Percentiles rank a stretch among this genome's conserved stretches.
These are phyloP conservation scores for Congeria kusceri DNA, from an alignment of 2,888 invertebrate species.

Conservation along the genomic window DNA sequence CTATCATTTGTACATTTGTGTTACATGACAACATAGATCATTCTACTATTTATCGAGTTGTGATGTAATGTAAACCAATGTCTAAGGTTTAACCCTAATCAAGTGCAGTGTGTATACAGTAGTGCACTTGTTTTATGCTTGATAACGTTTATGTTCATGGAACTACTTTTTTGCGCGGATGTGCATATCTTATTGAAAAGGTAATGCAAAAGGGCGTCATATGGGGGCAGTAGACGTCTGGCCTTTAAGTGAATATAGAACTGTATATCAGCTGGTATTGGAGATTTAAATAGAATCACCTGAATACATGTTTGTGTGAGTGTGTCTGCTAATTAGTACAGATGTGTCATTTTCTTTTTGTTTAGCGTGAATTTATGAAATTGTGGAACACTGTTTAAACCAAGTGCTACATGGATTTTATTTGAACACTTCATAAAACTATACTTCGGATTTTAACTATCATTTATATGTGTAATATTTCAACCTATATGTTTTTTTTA, in stretches of 20 bases:
- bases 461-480: too few species aligned
- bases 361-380: neutral
- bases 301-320: constrained; percentile 14
- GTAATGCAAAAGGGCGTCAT: constrained; percentile 56
- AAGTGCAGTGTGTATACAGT: neutral
- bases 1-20: neutral
- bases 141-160: constrained; percentile 34
- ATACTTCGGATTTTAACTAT: too few species aligned
- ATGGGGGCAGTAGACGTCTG: constrained; percentile 50
- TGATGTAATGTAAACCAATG: too few species aligned
- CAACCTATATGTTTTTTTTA: too few species aligned
- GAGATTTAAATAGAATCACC: neutral
- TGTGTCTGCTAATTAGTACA: constrained; percentile 18
- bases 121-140: constrained; percentile 9
- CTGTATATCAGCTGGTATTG: constrained; percentile 34
- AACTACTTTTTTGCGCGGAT: constrained; percentile 62
- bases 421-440: too few species aligned
- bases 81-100: too few species aligned
- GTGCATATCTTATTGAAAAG: constrained; percentile 53
- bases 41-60: too few species aligned
- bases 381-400: too few species aligned
- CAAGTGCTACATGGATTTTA: too few species aligned
- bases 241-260: constrained; percentile 34
- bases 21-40: too few species aligned
- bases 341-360: constrained; percentile 9